Conservation (phyloP, 2,888 invertebrate genomes). For the Pseudoips prasinana region DNA sequence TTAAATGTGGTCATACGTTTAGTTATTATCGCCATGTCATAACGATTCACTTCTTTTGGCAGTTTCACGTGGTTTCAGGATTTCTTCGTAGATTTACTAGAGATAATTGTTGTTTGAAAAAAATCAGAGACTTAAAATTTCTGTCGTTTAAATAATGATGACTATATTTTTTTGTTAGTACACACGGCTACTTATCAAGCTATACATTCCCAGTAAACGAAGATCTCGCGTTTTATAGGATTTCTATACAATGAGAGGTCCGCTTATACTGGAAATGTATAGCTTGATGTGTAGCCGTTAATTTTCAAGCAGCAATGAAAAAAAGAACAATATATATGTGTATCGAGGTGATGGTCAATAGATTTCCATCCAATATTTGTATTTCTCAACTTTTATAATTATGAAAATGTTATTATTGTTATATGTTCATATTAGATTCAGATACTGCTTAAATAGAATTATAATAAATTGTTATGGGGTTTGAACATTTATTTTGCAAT, state of each 20-base stretch:
- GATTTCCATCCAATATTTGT: conserved; percentile 30
- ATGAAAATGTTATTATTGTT: conserved; percentile 32
- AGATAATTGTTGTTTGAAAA: conserved; percentile 32
- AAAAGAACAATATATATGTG: conserved; percentile 21
- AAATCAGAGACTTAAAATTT: not conserved
- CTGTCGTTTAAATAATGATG: too few relatives aligned
- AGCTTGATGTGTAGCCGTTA: too few relatives aligned
- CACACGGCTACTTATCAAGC: too few relatives aligned
- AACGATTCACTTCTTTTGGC: conserved; percentile 17
- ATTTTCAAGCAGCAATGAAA: conserved; percentile 25
- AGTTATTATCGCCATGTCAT: conserved; percentile 2
- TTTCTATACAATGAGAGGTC: too few relatives aligned
- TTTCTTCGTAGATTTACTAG: conserved; percentile 24
- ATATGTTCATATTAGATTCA: conserved; percentile 45
- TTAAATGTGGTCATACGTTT: conserved; percentile 1
- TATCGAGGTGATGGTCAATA: conserved; percentile 52
- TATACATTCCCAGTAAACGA: too few relatives aligned
- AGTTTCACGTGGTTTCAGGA: conserved; percentile 30
- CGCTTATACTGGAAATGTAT: too few relatives aligned
- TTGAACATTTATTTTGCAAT: conserved; percentile 76
- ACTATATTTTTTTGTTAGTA: too few relatives aligned
- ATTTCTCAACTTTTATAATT: conserved; percentile 29
- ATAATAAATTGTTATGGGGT: conserved; percentile 73
- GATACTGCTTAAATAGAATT: conserved; percentile 58
- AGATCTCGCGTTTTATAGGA: too few relatives aligned